A percentile compares a stretch with the other conserved stretches of the same genome.
Conservation (phyloP, 2,797 vertebrate genomes). For the Acanthornis magna region DNA sequence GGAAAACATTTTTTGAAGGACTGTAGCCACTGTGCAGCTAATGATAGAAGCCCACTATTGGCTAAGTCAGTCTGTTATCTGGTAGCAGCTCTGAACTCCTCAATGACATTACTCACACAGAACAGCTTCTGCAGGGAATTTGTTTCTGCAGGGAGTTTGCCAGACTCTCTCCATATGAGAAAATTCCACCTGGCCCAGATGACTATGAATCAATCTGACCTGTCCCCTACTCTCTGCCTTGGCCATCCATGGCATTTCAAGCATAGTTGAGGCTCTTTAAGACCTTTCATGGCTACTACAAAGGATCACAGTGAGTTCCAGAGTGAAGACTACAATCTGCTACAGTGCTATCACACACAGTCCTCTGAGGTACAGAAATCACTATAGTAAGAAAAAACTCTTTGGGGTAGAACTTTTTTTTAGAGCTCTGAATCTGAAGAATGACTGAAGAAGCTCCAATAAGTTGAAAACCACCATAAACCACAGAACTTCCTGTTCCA, state of each 20-base stretch:
- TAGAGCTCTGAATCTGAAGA: not conserved
- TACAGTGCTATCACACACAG: not conserved
- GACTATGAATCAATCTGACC: not conserved
- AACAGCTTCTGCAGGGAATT: not conserved
- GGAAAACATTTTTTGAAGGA: not conserved
- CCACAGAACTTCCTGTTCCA: not conserved
- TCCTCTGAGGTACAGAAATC: not conserved
- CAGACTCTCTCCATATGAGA: not conserved
- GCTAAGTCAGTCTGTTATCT: not conserved
- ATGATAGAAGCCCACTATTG: not conserved
- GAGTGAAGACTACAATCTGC: not conserved
- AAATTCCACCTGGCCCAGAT: not conserved
- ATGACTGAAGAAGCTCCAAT: not conserved
- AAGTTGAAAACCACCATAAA: not conserved
- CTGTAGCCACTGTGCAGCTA: not conserved
- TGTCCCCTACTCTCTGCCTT: not conserved
- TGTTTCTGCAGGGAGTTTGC: not conserved
- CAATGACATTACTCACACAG: not conserved
- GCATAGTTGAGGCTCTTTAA: not conserved
- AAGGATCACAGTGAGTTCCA: not conserved
- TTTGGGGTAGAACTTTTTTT: not conserved
- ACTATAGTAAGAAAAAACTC: not conserved
- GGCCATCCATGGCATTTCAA: not conserved
- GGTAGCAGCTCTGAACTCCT: not conserved
- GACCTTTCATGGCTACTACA: not conserved